phyloP scores from a whole-genome alignment of 2,888 invertebrate genomes.

The Chloromyia formosa region DNA sequence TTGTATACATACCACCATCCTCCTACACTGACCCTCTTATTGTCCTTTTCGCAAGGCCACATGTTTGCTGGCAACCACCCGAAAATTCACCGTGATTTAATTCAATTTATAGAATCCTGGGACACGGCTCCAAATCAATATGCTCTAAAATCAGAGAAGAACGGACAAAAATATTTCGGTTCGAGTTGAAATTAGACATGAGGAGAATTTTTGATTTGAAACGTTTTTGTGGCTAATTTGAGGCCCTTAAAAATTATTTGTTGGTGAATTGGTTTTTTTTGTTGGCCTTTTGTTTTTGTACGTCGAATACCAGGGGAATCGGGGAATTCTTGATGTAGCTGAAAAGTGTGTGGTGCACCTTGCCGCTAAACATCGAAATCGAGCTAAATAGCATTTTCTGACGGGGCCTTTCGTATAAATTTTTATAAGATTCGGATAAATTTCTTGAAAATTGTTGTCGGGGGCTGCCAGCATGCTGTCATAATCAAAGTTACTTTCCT shows the following conservation, averaged over 20 bases:
- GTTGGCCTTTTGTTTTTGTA: constrained; percentile 9
- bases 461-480: background rate
- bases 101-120: background rate
- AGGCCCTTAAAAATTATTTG: constrained; percentile 35
- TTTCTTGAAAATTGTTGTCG: background rate
- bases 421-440: constrained; percentile 45
- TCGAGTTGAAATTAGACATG: constrained; percentile 25
- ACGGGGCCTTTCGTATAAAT: constrained; percentile 46
- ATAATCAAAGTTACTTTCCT: no score
- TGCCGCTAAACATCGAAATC: constrained; percentile 35
- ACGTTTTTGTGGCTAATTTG: constrained; percentile 26
- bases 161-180: constrained; percentile 12
- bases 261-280: background rate
- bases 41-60: no score
- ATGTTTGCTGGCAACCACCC: no score
- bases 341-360: constrained; percentile 30
- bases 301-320: constrained; percentile 11
- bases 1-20: no score
- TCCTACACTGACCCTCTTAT: no score
- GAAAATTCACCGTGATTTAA: background rate
- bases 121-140: no score
- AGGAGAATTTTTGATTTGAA: constrained; percentile 35
- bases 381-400: constrained; percentile 46
- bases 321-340: constrained; percentile 19
- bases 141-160: background rate